Evolutionary conservation across 2,888 invertebrate species (phyloP), one percentile per base, ranked within the genome.

Genomic region (Phaonia tiefii): DNA sequence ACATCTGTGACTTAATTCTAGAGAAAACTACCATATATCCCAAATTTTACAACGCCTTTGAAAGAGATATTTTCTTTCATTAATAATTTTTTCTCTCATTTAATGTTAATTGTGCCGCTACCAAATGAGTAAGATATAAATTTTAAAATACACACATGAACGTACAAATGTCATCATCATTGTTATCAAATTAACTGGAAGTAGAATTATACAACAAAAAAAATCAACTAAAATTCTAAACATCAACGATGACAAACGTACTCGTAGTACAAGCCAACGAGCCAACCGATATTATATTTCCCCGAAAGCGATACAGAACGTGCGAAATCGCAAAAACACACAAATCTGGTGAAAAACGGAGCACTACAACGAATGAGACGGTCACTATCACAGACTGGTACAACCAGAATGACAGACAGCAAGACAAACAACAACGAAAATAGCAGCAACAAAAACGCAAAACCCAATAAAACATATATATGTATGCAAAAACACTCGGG

Each of bases 371-470:
- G 60, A 22, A 44, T 13, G 11, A 42, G 46, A 58, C 42, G 20
- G 39, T 15, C 67, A 58, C 63, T 75, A 78, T 78, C 72, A 75
- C 81, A 69, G 81, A 54, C 78, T 81, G 81, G 78, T 72, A 78
- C 78, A 78, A 54, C 42, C 49, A n/a, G 39, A 71, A 39, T 11
- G 51, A 58, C 49, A 46, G n/a, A 49, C 7, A 37, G 69, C 75
- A 17, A 42, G 22, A 69, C 51, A 44, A 39, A 37, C 49, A 58
- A 46, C 15, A 72, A 63, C 31, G 46, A 71, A 22, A 26, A 25
- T 26, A 20, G 44, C 44, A 22, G 13, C 46, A 17, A 77, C 56
- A 72, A 44, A 74, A 58, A 37, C 54, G 39, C 17, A 13, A 37
- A 51, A 74, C 67, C 42, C 54, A 17, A 31, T 37, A 56, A 56